Evolutionary conservation across 2,797 vertebrate species (phyloP).

Genomic region (Champsocephalus gunnari): DNA sequence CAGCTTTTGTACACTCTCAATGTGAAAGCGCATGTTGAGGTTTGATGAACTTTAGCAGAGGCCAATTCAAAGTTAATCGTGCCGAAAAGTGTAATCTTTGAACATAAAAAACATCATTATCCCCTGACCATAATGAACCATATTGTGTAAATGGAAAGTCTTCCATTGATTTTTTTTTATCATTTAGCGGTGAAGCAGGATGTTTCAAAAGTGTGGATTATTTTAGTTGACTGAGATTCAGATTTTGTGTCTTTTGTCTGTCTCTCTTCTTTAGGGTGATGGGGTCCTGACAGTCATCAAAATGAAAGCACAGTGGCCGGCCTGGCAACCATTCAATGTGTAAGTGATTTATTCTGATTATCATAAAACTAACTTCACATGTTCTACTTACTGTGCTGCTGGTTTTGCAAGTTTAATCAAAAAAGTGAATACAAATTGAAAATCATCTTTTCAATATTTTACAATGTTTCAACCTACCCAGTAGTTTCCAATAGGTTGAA

Average conservation of each 20-base stretch:
- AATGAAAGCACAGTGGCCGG: conserved; percentile 99
- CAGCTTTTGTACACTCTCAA: not conserved
- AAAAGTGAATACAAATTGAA: not conserved
- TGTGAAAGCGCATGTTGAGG: not conserved
- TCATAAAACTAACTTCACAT: conserved; percentile 3
- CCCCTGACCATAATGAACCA: conserved; percentile 8
- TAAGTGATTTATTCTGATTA: conserved; percentile 83
- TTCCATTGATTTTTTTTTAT: conserved; percentile 20
- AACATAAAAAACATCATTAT: conserved; percentile 2
- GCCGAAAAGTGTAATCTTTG: not conserved
- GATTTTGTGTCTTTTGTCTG: conserved; percentile 47
- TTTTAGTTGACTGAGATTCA: conserved; percentile 14
- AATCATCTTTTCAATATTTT: not conserved
- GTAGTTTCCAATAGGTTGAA: not conserved
- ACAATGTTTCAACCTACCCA: not conserved
- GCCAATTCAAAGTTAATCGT: not conserved
- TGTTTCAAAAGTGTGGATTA: conserved; percentile 28
- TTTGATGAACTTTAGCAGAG: not conserved
- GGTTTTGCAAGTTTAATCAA: conserved; percentile 6
- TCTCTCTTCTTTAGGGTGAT: conserved; percentile 88
- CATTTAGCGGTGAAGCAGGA: conserved; percentile 19
- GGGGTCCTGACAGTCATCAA: conserved; percentile 99
- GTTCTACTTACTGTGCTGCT: conserved; percentile 3
- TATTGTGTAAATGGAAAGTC: conserved; percentile 10
- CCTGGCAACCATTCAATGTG: conserved; percentile 98